These are phyloP conservation scores for Olivierus martensii DNA, from an alignment of 1,140 invertebrate species.

Conservation along the genomic window DNA sequence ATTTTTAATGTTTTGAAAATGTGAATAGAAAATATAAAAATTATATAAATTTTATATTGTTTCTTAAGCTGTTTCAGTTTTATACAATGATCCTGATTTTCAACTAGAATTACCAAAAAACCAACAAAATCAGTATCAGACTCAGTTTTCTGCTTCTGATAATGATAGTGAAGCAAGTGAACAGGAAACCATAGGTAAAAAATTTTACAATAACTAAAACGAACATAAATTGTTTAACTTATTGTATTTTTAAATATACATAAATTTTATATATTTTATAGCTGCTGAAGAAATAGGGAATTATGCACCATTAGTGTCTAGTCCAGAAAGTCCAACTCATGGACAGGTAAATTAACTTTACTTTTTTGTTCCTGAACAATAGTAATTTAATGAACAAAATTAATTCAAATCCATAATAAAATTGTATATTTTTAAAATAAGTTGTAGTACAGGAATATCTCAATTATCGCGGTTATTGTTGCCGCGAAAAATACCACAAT, in stretches of 20 bases:
- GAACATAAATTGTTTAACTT: neutral
- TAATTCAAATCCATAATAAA: too few relatives aligned
- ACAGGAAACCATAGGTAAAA: constrained; percentile 15
- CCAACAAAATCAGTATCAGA: constrained; percentile 56
- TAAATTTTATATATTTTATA: neutral
- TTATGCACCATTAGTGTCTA: constrained; percentile 11
- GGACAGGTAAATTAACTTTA: too few relatives aligned
- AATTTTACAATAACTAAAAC: neutral
- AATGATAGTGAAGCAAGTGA: constrained; percentile 21
- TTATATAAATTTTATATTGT: neutral
- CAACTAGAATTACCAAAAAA: constrained; percentile 52
- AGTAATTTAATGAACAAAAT: too few relatives aligned
- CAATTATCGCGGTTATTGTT: too few relatives aligned
- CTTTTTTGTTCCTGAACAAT: too few relatives aligned
- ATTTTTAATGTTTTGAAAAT: neutral
- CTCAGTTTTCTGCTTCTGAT: constrained; percentile 42
- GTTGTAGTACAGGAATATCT: too few relatives aligned
- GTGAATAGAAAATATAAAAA: neutral
- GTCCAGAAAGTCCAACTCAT: constrained; percentile 13
- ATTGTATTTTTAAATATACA: neutral
- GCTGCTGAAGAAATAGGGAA: constrained; percentile 5
- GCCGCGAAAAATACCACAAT: too few relatives aligned
- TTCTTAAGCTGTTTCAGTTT: constrained; percentile 21
- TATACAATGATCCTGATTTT: constrained; percentile 39
- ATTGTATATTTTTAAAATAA: too few relatives aligned